Conservation (phyloP, 2,113 vertebrate species). For the Lucifuga dentata region DNA sequence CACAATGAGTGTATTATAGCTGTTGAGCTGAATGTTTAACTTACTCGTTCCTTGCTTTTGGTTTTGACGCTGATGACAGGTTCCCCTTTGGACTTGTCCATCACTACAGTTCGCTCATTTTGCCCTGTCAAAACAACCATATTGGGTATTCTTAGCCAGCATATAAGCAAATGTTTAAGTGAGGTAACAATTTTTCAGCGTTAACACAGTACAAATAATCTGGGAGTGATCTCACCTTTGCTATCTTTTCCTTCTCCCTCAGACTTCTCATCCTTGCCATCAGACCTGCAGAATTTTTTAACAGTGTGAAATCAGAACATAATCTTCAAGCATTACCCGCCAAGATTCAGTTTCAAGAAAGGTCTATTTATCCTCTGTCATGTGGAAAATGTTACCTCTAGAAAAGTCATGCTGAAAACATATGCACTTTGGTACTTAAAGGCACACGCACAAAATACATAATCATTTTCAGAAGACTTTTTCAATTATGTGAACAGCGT, state of each 20-base stretch:
- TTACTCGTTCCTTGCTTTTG: conserved; percentile 85
- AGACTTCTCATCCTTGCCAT: conserved; percentile 87
- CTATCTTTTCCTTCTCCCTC: conserved; percentile 89
- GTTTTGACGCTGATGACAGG: conserved; percentile 97
- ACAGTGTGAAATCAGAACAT: neutral
- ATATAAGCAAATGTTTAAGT: neutral
- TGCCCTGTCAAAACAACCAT: conserved; percentile 69
- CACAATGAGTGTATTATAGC: too few relatives aligned
- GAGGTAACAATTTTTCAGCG: neutral
- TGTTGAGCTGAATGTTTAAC: conserved; percentile 21
- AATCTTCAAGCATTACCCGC: neutral
- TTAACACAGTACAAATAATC: neutral
- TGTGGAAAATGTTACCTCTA: neutral
- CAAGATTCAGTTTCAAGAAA: neutral
- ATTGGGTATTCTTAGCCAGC: neutral
- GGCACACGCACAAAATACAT: neutral
- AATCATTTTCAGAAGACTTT: neutral
- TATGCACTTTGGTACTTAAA: neutral
- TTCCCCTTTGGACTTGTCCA: conserved; percentile 98
- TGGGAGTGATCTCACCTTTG: conserved; percentile 70
- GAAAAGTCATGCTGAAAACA: neutral
- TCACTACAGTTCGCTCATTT: conserved; percentile 92
- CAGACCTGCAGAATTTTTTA: conserved; percentile 63
- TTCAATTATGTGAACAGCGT: neutral
- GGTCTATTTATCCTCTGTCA: too few relatives aligned